Percentiles rank a stretch among this genome's conserved stretches.
Conservation (phyloP, 1,140 invertebrate genomes). For the Medauroidea extradentata region DNA sequence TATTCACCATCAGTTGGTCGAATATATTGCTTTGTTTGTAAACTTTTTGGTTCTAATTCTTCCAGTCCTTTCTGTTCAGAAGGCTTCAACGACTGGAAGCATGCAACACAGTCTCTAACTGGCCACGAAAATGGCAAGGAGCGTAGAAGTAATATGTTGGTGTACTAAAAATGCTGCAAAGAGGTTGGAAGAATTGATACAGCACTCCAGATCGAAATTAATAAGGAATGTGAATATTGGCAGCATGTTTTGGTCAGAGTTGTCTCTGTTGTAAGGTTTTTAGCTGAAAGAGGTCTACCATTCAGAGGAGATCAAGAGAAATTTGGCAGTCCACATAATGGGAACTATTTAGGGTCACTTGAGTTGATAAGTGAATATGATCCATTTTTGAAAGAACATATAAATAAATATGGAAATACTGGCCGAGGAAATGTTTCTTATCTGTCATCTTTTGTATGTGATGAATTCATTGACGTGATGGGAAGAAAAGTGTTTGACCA, state of each 20-base stretch:
- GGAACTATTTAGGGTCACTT: conserved; percentile 29
- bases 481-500: conserved; percentile 20
- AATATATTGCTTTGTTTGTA: conserved; percentile 30
- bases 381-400: conserved; percentile 33
- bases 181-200: conserved; percentile 13
- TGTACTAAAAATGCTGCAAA: conserved; percentile 15
- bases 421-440: conserved; percentile 29
- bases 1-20: conserved; percentile 28
- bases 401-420: conserved; percentile 31
- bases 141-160: conserved; percentile 19
- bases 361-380: conserved; percentile 30
- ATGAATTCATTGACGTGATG: conserved; percentile 37
- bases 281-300: conserved; percentile 24
- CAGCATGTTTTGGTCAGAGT: conserved; percentile 27
- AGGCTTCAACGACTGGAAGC: conserved; percentile 33
- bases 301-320: conserved; percentile 31
- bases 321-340: conserved; percentile 28
- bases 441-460: conserved; percentile 33
- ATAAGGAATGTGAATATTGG: conserved; percentile 16
- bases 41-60: conserved; percentile 23
- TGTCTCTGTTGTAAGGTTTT: conserved; percentile 23
- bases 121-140: conserved; percentile 26
- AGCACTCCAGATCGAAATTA: conserved; percentile 6
- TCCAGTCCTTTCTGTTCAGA: conserved; percentile 17
- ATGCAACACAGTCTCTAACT: conserved; percentile 19